A percentile compares a stretch with the other conserved stretches of the same genome.
phyloP scores from a whole-genome alignment of 2,113 vertebrate species.

The Elanus axillaris region DNA sequence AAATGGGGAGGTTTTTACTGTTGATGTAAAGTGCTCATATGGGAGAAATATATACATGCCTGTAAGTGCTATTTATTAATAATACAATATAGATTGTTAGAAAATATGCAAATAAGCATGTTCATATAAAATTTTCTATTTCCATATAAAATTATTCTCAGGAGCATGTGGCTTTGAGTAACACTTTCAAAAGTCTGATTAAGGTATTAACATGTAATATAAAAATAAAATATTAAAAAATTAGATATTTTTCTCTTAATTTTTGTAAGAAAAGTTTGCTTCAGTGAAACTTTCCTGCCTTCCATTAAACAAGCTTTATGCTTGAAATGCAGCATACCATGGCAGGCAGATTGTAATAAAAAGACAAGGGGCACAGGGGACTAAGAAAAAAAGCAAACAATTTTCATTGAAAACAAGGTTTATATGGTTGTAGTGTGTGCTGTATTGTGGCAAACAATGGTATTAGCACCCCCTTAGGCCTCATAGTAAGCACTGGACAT shows the following conservation, averaged over 20 bases:
- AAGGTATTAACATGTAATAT: not conserved
- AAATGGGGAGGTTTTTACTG: not conserved
- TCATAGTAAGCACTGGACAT: conserved; percentile 81
- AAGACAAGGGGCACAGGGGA: conserved; percentile 78
- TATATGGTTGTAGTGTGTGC: conserved; percentile 74
- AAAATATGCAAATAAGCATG: not conserved
- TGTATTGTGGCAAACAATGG: conserved; percentile 78
- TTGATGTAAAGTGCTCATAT: not conserved
- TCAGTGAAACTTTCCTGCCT: not conserved
- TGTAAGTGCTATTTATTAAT: not conserved
- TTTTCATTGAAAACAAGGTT: conserved; percentile 79
- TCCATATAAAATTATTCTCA: not conserved
- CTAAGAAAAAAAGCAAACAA: conserved; percentile 74
- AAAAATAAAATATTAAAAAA: not conserved
- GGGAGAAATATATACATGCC: not conserved
- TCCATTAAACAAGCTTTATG: not conserved
- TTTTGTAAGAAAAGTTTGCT: not conserved
- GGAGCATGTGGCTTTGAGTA: not conserved
- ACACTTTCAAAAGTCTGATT: not conserved
- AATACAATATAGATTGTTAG: not conserved
- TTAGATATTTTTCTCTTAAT: not conserved
- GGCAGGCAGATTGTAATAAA: conserved; percentile 79
- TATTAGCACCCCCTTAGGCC: conserved; percentile 82
- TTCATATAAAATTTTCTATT: not conserved
- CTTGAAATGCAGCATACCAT: conserved; percentile 28